phyloP scores from a whole-genome alignment of 2,888 invertebrate species.

The Dasysyrphus tricinctus region DNA sequence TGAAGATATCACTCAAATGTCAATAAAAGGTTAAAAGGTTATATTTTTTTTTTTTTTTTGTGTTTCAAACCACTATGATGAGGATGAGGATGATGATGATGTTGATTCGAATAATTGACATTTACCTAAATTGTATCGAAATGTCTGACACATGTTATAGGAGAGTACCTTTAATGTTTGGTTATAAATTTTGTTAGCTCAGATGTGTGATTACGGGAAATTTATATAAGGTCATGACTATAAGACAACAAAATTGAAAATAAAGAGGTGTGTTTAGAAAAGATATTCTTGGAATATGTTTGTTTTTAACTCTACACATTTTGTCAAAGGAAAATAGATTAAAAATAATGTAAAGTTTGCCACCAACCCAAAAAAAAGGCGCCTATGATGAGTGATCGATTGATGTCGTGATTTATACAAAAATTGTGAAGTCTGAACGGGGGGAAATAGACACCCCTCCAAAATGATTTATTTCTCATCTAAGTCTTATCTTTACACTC shows the following conservation, averaged over 20 bases:
- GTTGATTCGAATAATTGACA: conserved; percentile 7
- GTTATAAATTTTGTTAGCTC: background rate
- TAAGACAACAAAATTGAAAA: background rate
- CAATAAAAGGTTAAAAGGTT: conserved; percentile 31
- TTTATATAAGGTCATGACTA: background rate
- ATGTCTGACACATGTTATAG: background rate
- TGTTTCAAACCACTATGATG: background rate
- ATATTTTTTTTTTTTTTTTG: background rate
- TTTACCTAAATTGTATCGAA: conserved; percentile 14
- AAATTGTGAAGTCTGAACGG: too few relatives aligned
- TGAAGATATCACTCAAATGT: conserved; percentile 36
- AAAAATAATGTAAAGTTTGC: too few relatives aligned
- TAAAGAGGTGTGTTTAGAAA: too few relatives aligned
- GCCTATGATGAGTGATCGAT: too few relatives aligned
- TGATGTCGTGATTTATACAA: too few relatives aligned
- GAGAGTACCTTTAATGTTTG: conserved; percentile 6
- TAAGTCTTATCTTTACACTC: too few relatives aligned
- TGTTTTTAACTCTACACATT: too few relatives aligned
- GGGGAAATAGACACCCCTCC: too few relatives aligned
- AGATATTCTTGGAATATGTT: too few relatives aligned
- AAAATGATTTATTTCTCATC: too few relatives aligned
- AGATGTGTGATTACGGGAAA: background rate
- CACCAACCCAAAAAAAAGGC: too few relatives aligned
- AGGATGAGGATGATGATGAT: background rate
- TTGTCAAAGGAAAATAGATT: too few relatives aligned